A percentile compares a stretch with the other conserved stretches of the same genome.
Evolutionary conservation across 2,888 invertebrate species (phyloP).

Genomic region (Habroteleia sp.): DNA sequence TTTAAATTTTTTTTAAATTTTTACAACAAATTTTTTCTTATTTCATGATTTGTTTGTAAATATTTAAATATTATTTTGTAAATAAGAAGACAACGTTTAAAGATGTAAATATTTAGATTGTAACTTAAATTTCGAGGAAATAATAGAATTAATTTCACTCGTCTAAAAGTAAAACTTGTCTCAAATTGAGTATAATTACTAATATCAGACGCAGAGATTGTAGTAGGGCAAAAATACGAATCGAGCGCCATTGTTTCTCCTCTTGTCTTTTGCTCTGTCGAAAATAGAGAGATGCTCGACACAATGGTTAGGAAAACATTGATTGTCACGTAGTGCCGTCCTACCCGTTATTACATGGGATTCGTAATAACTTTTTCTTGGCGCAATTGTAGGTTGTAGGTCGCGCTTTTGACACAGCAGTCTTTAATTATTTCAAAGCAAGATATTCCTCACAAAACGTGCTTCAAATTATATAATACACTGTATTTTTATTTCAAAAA

Average conservation of each 20-base stretch:
- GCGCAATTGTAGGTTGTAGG: slow-evolving; percentile 38
- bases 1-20: no score
- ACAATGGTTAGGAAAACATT: slow-evolving; percentile 46
- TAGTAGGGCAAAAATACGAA: not conserved
- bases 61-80: no score
- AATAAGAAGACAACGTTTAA: no score
- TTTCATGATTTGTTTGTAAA: no score
- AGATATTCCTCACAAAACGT: not conserved
- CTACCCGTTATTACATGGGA: slow-evolving; percentile 24
- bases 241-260: slow-evolving; percentile 10
- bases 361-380: slow-evolving; percentile 34
- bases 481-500: no score
- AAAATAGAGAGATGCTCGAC: slow-evolving; percentile 28
- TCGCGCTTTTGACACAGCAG: slow-evolving; percentile 38
- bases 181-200: slow-evolving; percentile 10
- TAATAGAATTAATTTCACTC: no score
- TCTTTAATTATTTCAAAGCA: slow-evolving; percentile 14
- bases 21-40: no score
- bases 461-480: no score
- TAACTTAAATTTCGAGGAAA: no score
- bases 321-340: slow-evolving; percentile 49
- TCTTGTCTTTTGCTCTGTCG: slow-evolving; percentile 5
- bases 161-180: slow-evolving; percentile 48
- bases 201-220: no score
- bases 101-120: no score